These are phyloP conservation scores for Orthosia cruda DNA, from an alignment of 2,888 invertebrate species.

Conservation along the genomic window DNA sequence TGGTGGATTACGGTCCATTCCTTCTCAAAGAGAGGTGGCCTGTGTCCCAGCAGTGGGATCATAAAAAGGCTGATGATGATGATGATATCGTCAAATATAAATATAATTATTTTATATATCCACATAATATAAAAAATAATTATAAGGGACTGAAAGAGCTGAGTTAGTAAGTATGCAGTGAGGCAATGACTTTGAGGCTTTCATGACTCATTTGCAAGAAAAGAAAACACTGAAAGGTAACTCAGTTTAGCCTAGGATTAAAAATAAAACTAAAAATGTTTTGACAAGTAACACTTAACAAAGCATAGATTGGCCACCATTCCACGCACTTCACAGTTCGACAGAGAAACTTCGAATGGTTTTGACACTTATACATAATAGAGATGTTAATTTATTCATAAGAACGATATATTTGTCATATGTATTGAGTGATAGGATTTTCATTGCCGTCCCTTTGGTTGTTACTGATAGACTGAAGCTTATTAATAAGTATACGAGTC, in stretches of 20 bases:
- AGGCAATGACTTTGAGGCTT: background rate
- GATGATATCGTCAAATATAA: too few species aligned
- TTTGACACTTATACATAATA: background rate
- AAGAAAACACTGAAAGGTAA: background rate
- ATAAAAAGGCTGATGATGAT: too few species aligned
- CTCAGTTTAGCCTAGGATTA: background rate
- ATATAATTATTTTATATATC: too few species aligned
- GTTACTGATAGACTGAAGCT: conserved; percentile 3
- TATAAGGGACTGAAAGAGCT: background rate
- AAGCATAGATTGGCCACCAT: too few species aligned
- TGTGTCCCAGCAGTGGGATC: too few species aligned
- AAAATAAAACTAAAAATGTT: background rate
- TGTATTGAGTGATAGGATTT: background rate
- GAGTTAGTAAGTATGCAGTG: too few species aligned
- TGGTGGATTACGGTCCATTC: too few species aligned
- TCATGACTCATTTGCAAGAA: background rate
- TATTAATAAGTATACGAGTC: conserved; percentile 13
- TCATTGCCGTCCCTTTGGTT: background rate
- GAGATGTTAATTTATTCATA: background rate
- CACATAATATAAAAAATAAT: too few species aligned
- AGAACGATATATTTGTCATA: too few species aligned
- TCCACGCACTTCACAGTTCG: background rate
- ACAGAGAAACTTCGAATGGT: background rate
- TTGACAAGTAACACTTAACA: too few species aligned
- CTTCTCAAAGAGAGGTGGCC: too few species aligned